Conservation (phyloP, 2,113 vertebrate genomes). For the chimpanzee (Pan troglodytes) region NHGRI_mPanTro3-v2.1_pri NC_072416.2:30373501-30374000, state of each 20-base stretch:
- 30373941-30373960: too few species aligned
- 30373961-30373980: accelerated
- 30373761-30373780: not conserved
- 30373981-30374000: too few species aligned
- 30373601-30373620: slow-evolving; percentile 97
- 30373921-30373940: too few species aligned
- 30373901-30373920: accelerated
- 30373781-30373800: not conserved
- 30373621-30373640: slow-evolving; percentile 92
- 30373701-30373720: slow-evolving; percentile 86
- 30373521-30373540: slow-evolving; percentile 88
- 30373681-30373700: slow-evolving; percentile 93
- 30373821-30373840: too few species aligned
- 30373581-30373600: slow-evolving; percentile 99
- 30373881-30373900: too few species aligned
- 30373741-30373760: not conserved
- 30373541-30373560: slow-evolving; percentile 89
- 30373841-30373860: too few species aligned
- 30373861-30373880: too few species aligned
- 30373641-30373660: slow-evolving; percentile 90
- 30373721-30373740: not conserved
- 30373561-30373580: slow-evolving; percentile 95
- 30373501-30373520: slow-evolving; percentile 94
- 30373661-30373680: slow-evolving; percentile 98
- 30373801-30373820: not conserved